Base-by-base conservation (phyloP, 1,140 invertebrate species). In the Solen grandis region DNA sequence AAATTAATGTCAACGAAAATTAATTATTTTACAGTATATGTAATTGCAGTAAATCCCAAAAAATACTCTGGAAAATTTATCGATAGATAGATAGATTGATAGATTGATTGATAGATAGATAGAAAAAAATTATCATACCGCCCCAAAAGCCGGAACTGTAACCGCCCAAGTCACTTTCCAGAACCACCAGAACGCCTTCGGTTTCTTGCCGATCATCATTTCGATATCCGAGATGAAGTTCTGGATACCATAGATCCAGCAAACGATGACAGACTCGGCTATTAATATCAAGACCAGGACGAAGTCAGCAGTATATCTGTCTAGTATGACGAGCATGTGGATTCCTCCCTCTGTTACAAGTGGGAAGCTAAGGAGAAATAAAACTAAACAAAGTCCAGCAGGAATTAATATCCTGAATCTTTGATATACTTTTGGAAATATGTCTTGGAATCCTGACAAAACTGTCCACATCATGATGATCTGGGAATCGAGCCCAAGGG, bases 401-500 rank as follows among this genome's bases (percentile, higher is more conserved):
- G 50, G n/a, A 16, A 41, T 38, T 8, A 68, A 38, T 25, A 4
- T 16, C 25, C 29, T 31, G 10, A n/a, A 41, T 29, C 14, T 5
- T 22, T 22, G n/a, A 27, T 22, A 68, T 16, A 14, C n/a, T 25
- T 16, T 29, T n/a, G 63, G 63, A 10, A 68, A 38, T 4, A 68
- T 31, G 36, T 68, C 63, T 14, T 29, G 8, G 2, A 68, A 16
- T 22, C 35, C 35, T 22, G 8, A 5, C n/a, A 41, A 46, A 19
- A 68, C 41, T 5, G 63, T 68, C 63, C 63, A 68, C 13, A 46
- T 38, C 63, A 68, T 41, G 19, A 68, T 13, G 50, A 68, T 41
- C 8, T 41, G n/a, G 4, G 63, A 68, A 46, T 68, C 63, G 10
- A 68, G n/a, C 5, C 63, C 63, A 38, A 68, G 63, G 5, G 63